phyloP scores from a whole-genome alignment of 2,797 vertebrate genomes.

The Helicolenus hilgendorfi region DNA sequence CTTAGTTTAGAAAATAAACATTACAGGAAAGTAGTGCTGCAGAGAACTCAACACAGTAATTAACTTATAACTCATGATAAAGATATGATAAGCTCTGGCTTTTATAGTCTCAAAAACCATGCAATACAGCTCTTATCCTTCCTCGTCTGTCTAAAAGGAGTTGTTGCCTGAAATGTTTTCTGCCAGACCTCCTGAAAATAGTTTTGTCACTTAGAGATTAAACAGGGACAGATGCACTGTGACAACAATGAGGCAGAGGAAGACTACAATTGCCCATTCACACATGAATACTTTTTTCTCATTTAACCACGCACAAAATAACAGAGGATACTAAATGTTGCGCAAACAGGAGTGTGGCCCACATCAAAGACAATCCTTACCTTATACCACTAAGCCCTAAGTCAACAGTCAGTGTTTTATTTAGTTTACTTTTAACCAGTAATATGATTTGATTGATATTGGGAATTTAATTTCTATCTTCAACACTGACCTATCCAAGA shows the following conservation, averaged over 20 bases:
- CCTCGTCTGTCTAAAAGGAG: neutral
- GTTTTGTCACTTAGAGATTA: neutral
- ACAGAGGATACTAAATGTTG: neutral
- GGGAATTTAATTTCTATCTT: neutral
- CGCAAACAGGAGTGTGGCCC: neutral
- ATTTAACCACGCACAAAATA: too few species aligned
- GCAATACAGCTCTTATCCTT: neutral
- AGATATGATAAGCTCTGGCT: neutral
- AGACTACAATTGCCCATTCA: too few species aligned
- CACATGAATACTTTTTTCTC: too few species aligned
- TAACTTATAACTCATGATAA: neutral
- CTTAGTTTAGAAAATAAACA: neutral
- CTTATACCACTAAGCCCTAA: too few species aligned
- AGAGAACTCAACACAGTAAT: neutral
- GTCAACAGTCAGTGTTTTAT: neutral
- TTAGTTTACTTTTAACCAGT: too few species aligned
- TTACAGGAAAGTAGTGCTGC: neutral
- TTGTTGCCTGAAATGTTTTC: too few species aligned
- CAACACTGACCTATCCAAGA: neutral
- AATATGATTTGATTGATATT: neutral
- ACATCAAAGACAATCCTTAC: neutral
- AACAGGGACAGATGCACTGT: neutral
- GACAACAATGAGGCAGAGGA: neutral
- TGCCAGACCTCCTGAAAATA: too few species aligned
- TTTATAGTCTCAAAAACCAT: neutral